Conservation (phyloP, 2,888 invertebrate species). For the Cephonodes hylas region DNA sequence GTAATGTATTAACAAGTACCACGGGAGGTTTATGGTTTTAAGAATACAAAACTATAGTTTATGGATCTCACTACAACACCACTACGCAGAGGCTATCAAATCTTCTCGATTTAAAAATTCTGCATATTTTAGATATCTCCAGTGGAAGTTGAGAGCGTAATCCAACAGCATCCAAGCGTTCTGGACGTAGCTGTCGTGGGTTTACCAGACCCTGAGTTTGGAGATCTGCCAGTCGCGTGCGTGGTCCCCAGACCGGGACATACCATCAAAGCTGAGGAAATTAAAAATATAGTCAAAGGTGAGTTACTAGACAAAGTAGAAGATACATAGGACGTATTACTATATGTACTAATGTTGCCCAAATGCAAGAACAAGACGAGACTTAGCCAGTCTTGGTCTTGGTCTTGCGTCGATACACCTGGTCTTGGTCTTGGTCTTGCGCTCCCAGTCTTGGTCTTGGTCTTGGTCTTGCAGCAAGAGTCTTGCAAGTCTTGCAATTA, state of each 20-base stretch:
- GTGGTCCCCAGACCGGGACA: conserved; percentile 37
- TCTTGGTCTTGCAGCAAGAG: too few relatives aligned
- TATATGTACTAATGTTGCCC: too few relatives aligned
- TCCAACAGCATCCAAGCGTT: conserved; percentile 44
- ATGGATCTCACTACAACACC: too few relatives aligned
- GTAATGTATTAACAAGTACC: too few relatives aligned
- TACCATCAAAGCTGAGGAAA: conserved; percentile 39
- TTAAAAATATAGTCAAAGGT: conserved; percentile 51
- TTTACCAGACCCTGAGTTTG: conserved; percentile 42
- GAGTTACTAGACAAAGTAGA: not conserved
- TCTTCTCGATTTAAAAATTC: not conserved
- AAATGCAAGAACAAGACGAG: too few relatives aligned
- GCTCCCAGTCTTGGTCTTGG: too few relatives aligned
- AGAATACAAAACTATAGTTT: too few relatives aligned
- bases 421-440: too few relatives aligned
- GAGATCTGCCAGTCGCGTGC: conserved; percentile 52
- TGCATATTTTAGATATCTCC: conserved; percentile 44
- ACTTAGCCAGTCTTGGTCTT: too few relatives aligned
- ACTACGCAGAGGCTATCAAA: not conserved
- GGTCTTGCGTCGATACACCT: too few relatives aligned
- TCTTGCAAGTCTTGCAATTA: too few relatives aligned
- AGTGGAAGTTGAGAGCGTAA: conserved; percentile 51
- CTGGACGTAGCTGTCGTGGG: conserved; percentile 49
- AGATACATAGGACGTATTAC: not conserved
- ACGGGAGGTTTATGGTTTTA: too few relatives aligned